These are phyloP conservation scores for Zapus hudsonius DNA, from an alignment of 2,113 vertebrate species.

Conservation along the genomic window DNA sequence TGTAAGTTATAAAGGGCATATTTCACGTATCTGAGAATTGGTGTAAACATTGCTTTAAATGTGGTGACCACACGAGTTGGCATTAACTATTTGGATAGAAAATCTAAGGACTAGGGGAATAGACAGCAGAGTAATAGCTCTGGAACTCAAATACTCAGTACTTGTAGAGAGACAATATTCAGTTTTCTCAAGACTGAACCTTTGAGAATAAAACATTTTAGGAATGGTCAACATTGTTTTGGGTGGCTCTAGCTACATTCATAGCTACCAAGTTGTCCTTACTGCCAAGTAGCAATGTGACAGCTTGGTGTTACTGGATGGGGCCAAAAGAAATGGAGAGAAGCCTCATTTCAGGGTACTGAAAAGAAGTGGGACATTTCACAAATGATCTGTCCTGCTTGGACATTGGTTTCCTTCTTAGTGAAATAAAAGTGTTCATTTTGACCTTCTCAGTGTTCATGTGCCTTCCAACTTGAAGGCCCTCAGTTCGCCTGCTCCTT, in stretches of 20 bases:
- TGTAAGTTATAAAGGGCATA: slow-evolving; percentile 21
- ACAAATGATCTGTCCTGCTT: not conserved
- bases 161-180: not conserved
- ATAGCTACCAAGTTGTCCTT: not conserved
- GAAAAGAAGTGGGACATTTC: not conserved
- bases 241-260: not conserved
- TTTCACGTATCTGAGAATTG: slow-evolving; percentile 8
- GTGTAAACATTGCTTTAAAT: slow-evolving; percentile 20
- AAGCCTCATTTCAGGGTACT: not conserved
- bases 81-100: not conserved
- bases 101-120: not conserved
- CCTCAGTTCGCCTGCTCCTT: not conserved
- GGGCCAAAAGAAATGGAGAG: not conserved
- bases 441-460: not conserved
- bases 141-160: slow-evolving; percentile 26
- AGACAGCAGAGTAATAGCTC: not conserved
- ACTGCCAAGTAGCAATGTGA: not conserved
- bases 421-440: not conserved
- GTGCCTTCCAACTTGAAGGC: not conserved
- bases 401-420: not conserved
- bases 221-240: not conserved
- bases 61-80: not conserved
- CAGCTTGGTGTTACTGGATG: not conserved
- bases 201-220: not conserved
- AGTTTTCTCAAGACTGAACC: not conserved